Evolutionary conservation across 2,888 invertebrate species (phyloP), one percentile per base, ranked within the genome.

Genomic region (Dynastes tityus): DNA sequence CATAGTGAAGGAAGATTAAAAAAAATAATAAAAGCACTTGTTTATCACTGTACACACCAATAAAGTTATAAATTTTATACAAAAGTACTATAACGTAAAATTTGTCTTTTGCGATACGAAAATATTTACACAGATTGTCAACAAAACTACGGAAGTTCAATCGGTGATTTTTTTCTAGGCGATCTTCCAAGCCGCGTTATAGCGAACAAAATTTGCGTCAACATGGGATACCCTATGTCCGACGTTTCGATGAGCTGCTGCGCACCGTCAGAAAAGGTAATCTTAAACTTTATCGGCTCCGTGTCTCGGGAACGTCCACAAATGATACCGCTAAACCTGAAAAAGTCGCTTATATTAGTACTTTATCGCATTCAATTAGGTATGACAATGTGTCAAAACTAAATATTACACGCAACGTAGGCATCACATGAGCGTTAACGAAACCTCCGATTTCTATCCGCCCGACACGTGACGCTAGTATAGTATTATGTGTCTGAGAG

Each of bases 181-280:
- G 89, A 88, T 81, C 89, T 85, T 81, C 89, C 89, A 82, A 88
- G 85, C 79, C 88, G 86, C 74, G 87, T 88, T 70, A 88, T 88
- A 75, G 88, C 87, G 83, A 87, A 88, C 67, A 89, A 82, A 80
- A 88, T 84, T 84, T 87, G 86, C 83, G 87, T 86, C 85, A 88
- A 87, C 88, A 88, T 88, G 86, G 88, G 88, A 85, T 88, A 88
- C 80, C 85, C 86, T 84, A 86, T 83, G 79, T 85, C 84, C 81
- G 85, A 85, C 87, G 87, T 87, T 83, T 85, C 86, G 85, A 85
- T 73, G 61, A 78, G 49, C 49, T 65, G 58, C 32, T 65, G 76
- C 1, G 37, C 74, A 58, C 58, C 45, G 55, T 77, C 76, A 77
- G 77, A 64, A 73, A 55, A 79, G 22, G 16, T 53, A 79, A 79